Evolutionary conservation across 2,113 vertebrate species (phyloP).

Genomic region (Larimichthys crocea): DNA sequence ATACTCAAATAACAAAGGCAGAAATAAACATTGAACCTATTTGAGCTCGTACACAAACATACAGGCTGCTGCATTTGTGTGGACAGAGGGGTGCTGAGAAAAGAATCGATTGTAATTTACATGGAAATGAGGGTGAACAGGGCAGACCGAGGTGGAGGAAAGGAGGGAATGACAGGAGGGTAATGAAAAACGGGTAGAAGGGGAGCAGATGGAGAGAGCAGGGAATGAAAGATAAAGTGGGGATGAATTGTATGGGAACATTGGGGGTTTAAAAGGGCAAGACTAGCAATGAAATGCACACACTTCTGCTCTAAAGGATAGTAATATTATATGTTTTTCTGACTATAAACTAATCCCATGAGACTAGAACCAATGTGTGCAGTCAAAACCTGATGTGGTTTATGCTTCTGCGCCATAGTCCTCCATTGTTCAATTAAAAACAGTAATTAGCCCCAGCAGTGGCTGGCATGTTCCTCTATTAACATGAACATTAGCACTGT

Average conservation of each 20-base stretch:
- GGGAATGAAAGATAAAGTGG: conserved; percentile 8
- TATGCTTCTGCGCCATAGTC: not conserved
- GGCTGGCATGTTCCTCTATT: not conserved
- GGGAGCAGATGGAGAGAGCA: not conserved
- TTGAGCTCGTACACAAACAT: not conserved
- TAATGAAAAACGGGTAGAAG: conserved; percentile 15
- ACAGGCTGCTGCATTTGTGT: not conserved
- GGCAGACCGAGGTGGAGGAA: conserved; percentile 3
- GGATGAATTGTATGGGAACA: not conserved
- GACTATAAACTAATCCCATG: not conserved
- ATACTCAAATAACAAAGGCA: not conserved
- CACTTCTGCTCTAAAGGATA: not conserved
- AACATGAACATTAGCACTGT: not conserved
- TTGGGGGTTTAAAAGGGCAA: conserved; percentile 10
- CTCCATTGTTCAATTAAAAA: not conserved
- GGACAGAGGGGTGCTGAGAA: conserved; percentile 28
- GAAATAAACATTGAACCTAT: not conserved
- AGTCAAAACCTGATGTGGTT: not conserved
- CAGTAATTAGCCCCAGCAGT: not conserved
- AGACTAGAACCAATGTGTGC: no score
- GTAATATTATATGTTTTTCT: not conserved
- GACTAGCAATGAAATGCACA: not conserved
- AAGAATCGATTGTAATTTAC: conserved; percentile 58
- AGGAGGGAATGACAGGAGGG: conserved; percentile 14
- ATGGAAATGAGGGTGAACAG: conserved; percentile 76